Conservation (phyloP, 1,140 invertebrate species). For the Scylla paramamosain region DNA sequence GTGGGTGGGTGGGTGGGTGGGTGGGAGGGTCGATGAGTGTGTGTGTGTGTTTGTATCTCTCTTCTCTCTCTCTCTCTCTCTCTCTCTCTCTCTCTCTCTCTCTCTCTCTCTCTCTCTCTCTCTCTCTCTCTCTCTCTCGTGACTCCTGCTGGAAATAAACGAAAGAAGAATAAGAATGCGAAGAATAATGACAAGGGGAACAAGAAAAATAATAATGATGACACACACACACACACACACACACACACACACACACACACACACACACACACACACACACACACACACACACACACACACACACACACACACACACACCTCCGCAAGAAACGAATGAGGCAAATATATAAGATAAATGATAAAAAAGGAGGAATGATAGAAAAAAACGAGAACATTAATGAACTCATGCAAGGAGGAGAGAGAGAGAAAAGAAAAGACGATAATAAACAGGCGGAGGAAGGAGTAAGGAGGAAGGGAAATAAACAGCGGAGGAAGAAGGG, state of each 20-base stretch:
- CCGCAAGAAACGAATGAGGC: neutral
- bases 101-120: conserved; percentile 62
- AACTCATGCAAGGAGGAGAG: neutral
- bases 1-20: no score
- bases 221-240: no score
- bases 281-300: no score
- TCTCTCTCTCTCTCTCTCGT: conserved; percentile 61
- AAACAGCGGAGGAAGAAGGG: neutral
- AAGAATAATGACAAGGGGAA: neutral
- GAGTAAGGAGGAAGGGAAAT: neutral
- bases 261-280: no score
- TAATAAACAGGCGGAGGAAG: neutral
- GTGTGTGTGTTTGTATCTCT: neutral
- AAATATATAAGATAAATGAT: neutral
- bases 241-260: no score
- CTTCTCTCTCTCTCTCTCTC: conserved; percentile 46
- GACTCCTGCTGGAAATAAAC: conserved; percentile 21
- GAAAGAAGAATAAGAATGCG: neutral
- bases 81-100: conserved; percentile 36
- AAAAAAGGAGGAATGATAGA: neutral
- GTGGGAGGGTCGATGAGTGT: no score
- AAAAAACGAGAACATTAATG: neutral
- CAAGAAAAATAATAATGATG: neutral
- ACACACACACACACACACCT: no score
- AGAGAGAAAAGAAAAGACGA: neutral